Evolutionary conservation across 2,888 invertebrate genomes (phyloP), one percentile per base, ranked within the genome.

Genomic region (Eustalomyia histrio): DNA sequence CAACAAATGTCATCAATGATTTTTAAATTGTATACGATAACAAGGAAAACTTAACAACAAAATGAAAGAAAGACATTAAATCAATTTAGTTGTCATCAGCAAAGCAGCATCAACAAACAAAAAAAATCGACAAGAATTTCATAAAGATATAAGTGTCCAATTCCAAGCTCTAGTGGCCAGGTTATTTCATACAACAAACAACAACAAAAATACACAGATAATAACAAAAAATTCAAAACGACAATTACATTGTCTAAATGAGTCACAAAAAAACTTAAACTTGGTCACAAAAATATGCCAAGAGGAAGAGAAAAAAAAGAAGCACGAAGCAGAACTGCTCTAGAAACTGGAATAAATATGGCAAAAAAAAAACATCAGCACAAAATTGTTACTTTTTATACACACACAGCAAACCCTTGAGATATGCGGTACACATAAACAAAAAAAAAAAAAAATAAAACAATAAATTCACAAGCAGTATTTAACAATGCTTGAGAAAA

Each of bases 1-100:
- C 65, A 60, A 67, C 74, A 67, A 72, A 71, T 78, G 72, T 55
- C 55, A 78, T 72, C 72, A 78, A 35, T 78, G 67, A 35, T 43
- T 43, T 43, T 43, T 65, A 71, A 76, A 29, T 29, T 69, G 50
- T 12, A 63, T 39, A 57, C 24, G 43, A 43, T 3, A 18, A 63
- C 47, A 74, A 29, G 29, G 29, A 29, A 4, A 4, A 29, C 6
- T 7, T 29, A 29, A 29, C 29, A 29, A 29, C 12, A 39, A 39
- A 29, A 6, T 29, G 1, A 29, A 64, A 60, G 33, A 50, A 61
- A 58, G 55, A 75, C 74, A 71, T 79, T 69, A 79, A 75, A 71
- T 74, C 79, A 69, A 79, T 79, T 79, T 74, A 55, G 74, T 55
- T 75, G 74, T 79, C 69, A 74, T 29, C 63, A 43, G 17, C 17